Percentiles rank a stretch among this genome's conserved stretches.
Evolutionary conservation across 2,797 vertebrate species (phyloP).

Genomic region (Hoplostethus atlanticus): DNA sequence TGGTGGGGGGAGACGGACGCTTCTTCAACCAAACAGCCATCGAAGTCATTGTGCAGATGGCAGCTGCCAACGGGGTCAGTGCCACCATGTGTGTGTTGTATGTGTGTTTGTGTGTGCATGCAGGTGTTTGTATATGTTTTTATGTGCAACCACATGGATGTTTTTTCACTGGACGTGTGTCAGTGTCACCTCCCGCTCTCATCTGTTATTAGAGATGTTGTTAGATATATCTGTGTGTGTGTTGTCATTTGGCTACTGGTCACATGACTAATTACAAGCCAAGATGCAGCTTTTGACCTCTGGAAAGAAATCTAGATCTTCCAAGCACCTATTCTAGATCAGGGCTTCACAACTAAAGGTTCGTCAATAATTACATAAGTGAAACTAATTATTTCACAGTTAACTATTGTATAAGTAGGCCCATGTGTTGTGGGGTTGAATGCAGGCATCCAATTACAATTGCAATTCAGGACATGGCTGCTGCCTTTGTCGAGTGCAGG

Average conservation of each 20-base stretch:
- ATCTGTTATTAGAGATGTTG: background rate
- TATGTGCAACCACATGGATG: conserved; percentile 3
- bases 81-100: conserved; percentile 60
- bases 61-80: conserved; percentile 98
- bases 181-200: conserved; percentile 32
- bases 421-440: no score
- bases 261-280: background rate
- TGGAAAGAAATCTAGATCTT: background rate
- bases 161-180: conserved; percentile 1
- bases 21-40: conserved; percentile 93
- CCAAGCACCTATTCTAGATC: background rate
- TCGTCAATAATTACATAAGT: no score
- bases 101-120: conserved; percentile 19
- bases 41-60: conserved; percentile 95
- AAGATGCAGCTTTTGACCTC: background rate
- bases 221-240: background rate
- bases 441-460: no score
- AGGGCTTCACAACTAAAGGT: background rate
- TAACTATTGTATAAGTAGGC: no score
- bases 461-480: background rate
- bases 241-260: background rate
- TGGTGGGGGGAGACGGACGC: conserved; percentile 96
- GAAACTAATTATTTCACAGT: no score
- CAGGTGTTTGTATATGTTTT: background rate
- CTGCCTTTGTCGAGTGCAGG: background rate